phyloP scores from a whole-genome alignment of 2,888 invertebrate genomes.

The Eupithecia dodoneata region DNA sequence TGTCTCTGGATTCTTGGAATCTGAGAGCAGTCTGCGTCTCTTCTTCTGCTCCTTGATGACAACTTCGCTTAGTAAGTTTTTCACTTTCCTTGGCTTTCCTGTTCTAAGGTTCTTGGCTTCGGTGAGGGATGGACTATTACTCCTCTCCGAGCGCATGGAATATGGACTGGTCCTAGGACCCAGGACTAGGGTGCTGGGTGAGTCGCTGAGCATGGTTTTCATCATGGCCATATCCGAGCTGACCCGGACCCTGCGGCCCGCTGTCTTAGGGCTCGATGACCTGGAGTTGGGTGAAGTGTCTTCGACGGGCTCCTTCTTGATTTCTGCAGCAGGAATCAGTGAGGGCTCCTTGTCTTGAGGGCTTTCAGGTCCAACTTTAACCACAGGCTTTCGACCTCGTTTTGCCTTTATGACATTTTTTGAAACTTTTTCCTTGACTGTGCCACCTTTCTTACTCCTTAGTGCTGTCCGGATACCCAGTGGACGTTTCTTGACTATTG shows the following conservation, averaged over 20 bases:
- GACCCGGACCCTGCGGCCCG: constrained; percentile 71
- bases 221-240: constrained; percentile 79
- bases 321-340: constrained; percentile 75
- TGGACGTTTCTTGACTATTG: constrained; percentile 75
- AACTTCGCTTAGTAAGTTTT: constrained; percentile 83
- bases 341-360: constrained; percentile 71
- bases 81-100: constrained; percentile 86
- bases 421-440: constrained; percentile 64
- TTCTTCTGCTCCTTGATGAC: constrained; percentile 83
- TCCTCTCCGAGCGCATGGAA: constrained; percentile 85
- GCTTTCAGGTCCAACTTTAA: constrained; percentile 64
- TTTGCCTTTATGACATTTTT: constrained; percentile 70
- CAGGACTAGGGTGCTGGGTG: constrained; percentile 67
- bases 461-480: constrained; percentile 77
- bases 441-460: constrained; percentile 71
- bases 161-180: constrained; percentile 84
- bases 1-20: constrained; percentile 76
- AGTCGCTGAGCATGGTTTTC: constrained; percentile 75
- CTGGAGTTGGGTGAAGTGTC: constrained; percentile 73
- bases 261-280: constrained; percentile 78
- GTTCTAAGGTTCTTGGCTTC: constrained; percentile 86
- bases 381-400: constrained; percentile 68
- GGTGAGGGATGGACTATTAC: constrained; percentile 77
- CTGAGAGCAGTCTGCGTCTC: constrained; percentile 81
- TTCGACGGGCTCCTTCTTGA: constrained; percentile 77